Evolutionary conservation across 2,888 invertebrate genomes (phyloP).

Genomic region (Margaritifera margaritifera): DNA sequence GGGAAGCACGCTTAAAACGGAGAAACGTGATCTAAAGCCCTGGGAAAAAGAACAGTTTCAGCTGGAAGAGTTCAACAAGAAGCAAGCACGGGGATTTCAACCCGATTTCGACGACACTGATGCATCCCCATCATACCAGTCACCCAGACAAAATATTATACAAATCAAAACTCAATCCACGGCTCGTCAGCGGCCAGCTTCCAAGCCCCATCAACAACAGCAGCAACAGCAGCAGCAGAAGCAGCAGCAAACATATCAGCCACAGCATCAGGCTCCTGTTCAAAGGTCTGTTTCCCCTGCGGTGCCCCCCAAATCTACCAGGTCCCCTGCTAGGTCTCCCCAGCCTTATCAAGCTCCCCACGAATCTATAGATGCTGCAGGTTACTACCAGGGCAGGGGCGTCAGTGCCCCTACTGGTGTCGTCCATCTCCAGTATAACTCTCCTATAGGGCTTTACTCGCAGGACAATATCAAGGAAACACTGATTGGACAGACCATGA

Average conservation of each 20-base stretch:
- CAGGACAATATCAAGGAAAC: constrained; percentile 65
- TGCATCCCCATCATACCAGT: not conserved
- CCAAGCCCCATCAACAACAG: constrained; percentile 4
- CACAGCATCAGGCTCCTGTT: constrained; percentile 7
- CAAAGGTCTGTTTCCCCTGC: constrained; percentile 39
- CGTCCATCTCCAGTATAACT: constrained; percentile 72
- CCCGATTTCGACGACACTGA: no score
- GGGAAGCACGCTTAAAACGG: constrained; percentile 48
- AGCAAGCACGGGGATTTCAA: not conserved
- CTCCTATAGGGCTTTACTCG: constrained; percentile 71
- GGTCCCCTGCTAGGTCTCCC: constrained; percentile 11
- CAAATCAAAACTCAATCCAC: constrained; percentile 29
- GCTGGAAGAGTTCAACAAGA: constrained; percentile 14
- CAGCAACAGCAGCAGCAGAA: no score
- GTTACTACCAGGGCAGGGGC: constrained; percentile 17
- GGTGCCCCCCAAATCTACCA: constrained; percentile 36
- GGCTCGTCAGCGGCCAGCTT: constrained; percentile 13
- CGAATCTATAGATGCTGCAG: constrained; percentile 30
- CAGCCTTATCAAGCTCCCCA: constrained; percentile 19
- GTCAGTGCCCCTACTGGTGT: constrained; percentile 49
- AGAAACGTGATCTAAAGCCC: constrained; percentile 36
- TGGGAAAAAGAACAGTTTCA: constrained; percentile 47
- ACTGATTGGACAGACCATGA: constrained; percentile 61
- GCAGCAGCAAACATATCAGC: no score
- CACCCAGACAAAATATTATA: constrained; percentile 30